Evolutionary conservation across 2,888 invertebrate species (phyloP).

Genomic region (Acleris emargana): DNA sequence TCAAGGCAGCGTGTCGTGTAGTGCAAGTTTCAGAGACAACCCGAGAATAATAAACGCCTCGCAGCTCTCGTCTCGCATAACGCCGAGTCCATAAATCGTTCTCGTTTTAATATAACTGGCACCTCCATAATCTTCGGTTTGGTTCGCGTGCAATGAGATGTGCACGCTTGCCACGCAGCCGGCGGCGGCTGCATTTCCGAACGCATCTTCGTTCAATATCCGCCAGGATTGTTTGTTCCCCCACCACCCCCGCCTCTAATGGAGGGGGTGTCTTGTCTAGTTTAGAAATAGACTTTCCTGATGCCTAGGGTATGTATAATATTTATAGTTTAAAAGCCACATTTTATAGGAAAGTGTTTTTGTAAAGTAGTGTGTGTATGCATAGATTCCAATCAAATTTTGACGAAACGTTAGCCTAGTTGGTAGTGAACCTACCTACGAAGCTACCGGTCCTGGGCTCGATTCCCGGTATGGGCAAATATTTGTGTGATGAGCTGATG

Average conservation of each 20-base stretch:
- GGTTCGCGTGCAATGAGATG: conserved; percentile 66
- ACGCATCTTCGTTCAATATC: conserved; percentile 82
- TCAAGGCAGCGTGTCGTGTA: not conserved
- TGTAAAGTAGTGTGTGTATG: too few species aligned
- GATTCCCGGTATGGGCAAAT: too few species aligned
- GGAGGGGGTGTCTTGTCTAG: conserved; percentile 53
- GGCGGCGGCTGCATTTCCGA: conserved; percentile 74
- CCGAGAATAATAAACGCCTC: conserved; percentile 8
- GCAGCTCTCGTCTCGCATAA: conserved; percentile 49
- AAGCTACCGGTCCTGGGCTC: too few species aligned
- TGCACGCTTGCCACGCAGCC: conserved; percentile 69
- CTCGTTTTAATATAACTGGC: conserved; percentile 36
- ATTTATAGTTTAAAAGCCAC: conserved; percentile 2
- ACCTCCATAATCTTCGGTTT: conserved; percentile 67
- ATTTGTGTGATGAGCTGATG: too few species aligned
- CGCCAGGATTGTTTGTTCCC: conserved; percentile 78
- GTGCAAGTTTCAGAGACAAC: not conserved
- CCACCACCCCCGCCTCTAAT: conserved; percentile 55
- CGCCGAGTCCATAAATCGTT: conserved; percentile 44
- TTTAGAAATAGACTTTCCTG: conserved; percentile 68
- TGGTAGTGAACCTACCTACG: too few species aligned
- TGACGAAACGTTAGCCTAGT: too few species aligned
- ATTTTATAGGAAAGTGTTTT: not conserved
- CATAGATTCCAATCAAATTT: too few species aligned
- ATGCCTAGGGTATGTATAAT: conserved; percentile 27